Evolutionary conservation across 2,888 invertebrate species (phyloP).

Genomic region (Nemapogon koenigi): DNA sequence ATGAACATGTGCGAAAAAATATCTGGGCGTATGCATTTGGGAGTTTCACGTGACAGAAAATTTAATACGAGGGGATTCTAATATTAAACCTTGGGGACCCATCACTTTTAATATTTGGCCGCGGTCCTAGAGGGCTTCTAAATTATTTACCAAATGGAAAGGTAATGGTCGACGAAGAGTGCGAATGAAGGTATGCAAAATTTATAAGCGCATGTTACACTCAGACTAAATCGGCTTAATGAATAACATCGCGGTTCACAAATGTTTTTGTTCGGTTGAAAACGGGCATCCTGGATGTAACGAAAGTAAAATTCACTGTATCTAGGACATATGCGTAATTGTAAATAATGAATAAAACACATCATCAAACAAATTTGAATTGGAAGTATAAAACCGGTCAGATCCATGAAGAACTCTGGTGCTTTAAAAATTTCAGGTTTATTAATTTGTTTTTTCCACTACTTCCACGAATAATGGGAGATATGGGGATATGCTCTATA

Average conservation of each 20-base stretch:
- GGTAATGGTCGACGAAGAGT: conserved; percentile 60
- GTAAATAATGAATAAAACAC: too few species aligned
- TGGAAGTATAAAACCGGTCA: too few species aligned
- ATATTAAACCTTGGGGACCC: conserved; percentile 64
- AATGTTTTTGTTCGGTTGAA: conserved; percentile 24
- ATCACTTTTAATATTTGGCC: conserved; percentile 65
- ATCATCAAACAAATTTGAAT: too few species aligned
- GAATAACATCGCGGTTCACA: conserved; percentile 34
- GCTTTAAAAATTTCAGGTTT: too few species aligned
- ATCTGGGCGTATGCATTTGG: conserved; percentile 61
- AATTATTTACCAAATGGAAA: conserved; percentile 65
- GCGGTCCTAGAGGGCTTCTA: conserved; percentile 58
- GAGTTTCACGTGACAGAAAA: conserved; percentile 64
- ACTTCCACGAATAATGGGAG: too few species aligned
- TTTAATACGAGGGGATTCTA: conserved; percentile 64
- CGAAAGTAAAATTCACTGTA: conserved; percentile 38
- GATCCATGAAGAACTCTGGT: too few species aligned
- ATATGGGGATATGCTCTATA: too few species aligned
- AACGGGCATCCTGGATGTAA: conserved; percentile 23
- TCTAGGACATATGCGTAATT: too few species aligned
- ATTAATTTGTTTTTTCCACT: too few species aligned
- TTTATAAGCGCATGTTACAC: conserved; percentile 49
- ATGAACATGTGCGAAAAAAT: conserved; percentile 66
- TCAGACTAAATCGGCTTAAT: conserved; percentile 34
- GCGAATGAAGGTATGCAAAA: conserved; percentile 61